These are phyloP conservation scores for Hippocampus kuda DNA, from an alignment of 2,797 vertebrate genomes.

Conservation along the genomic window DNA sequence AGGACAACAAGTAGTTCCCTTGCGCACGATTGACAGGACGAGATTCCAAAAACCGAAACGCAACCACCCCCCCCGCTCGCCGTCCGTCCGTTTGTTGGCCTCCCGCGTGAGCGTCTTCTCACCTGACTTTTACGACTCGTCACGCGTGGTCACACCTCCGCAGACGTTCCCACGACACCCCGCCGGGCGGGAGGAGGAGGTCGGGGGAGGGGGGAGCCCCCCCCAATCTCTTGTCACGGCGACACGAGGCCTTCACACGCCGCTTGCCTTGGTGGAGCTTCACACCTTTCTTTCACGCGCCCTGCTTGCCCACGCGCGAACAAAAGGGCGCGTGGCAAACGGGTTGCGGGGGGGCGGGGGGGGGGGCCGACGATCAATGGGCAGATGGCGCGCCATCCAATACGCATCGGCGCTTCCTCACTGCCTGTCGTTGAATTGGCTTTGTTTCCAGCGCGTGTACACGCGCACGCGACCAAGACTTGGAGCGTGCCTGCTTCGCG, in stretches of 20 bases:
- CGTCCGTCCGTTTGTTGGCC: slow-evolving; percentile 13
- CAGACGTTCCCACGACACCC: slow-evolving; percentile 39
- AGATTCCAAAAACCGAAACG: too few species aligned
- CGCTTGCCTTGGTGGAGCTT: background rate
- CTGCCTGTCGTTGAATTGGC: background rate
- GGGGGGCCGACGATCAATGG: slow-evolving; percentile 28
- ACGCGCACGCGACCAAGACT: background rate
- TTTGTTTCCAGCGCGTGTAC: background rate
- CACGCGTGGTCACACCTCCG: slow-evolving; percentile 26
- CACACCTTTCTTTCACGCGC: slow-evolving; percentile 38
- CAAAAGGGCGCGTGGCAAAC: slow-evolving; percentile 10
- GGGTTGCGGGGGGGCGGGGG: background rate
- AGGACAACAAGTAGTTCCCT: too few species aligned
- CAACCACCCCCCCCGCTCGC: too few species aligned
- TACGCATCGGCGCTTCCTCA: slow-evolving; percentile 27
- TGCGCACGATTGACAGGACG: background rate
- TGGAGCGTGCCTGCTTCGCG: slow-evolving; percentile 38
- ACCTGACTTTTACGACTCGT: slow-evolving; percentile 15
- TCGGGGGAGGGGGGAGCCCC: background rate
- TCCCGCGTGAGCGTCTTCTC: slow-evolving; percentile 23
- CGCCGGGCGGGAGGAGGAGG: too few species aligned
- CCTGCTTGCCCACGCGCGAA: slow-evolving; percentile 43
- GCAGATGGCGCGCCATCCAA: slow-evolving; percentile 56
- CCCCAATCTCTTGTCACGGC: background rate
- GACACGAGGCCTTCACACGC: slow-evolving; percentile 2